Evolutionary conservation across 2,797 vertebrate species (phyloP).

Genomic region (Lagorchestes hirsutus): DNA sequence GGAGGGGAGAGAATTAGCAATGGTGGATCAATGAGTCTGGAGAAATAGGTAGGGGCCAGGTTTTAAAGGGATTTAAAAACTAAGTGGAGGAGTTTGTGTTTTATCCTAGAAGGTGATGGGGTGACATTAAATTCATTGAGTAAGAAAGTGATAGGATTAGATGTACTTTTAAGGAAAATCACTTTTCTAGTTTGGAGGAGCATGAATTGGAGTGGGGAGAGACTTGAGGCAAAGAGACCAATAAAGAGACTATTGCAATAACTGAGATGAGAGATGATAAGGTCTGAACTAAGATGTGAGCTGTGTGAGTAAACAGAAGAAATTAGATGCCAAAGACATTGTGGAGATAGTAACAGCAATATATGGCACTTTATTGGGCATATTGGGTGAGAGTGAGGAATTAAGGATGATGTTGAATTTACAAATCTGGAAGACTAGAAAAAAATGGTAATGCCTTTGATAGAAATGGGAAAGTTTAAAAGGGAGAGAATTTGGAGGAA

Average conservation of each 20-base stretch:
- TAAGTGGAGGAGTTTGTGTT: not conserved
- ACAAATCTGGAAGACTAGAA: not conserved
- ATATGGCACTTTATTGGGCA: not conserved
- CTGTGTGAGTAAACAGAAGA: not conserved
- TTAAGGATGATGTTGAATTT: not conserved
- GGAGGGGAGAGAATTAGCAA: not conserved
- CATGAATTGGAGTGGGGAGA: not conserved
- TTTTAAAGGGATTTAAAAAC: not conserved
- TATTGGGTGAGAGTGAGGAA: not conserved
- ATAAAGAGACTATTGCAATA: not conserved
- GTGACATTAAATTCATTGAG: not conserved
- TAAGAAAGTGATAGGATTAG: not conserved
- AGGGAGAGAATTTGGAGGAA: not conserved
- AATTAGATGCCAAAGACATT: not conserved
- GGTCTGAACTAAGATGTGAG: not conserved
- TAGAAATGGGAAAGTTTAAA: not conserved
- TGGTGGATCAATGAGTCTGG: not conserved
- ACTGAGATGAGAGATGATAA: not conserved
- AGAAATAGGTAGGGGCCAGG: not conserved
- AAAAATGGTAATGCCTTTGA: not conserved
- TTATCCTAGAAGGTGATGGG: not conserved
- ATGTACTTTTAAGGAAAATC: not conserved
- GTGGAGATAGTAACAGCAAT: not conserved
- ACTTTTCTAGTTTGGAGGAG: not conserved
- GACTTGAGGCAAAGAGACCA: not conserved